phyloP scores from a whole-genome alignment of 2,888 invertebrate genomes.

The Mactromeris polynyma region DNA sequence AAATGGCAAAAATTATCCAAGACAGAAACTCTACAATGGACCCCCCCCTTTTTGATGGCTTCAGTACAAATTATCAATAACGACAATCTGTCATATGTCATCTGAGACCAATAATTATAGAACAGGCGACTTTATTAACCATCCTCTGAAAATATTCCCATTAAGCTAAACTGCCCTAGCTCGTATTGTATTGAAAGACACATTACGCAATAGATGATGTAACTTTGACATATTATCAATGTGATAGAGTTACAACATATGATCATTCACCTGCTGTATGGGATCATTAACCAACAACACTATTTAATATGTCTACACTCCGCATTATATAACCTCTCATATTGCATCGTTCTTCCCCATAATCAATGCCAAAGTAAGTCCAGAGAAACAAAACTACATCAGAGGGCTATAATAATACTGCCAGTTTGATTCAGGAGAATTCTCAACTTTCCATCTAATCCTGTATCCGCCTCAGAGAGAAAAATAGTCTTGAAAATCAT shows the following conservation, averaged over 20 bases:
- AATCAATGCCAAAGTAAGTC: neutral
- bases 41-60: neutral
- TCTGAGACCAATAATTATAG: neutral
- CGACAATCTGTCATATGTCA: neutral
- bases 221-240: neutral
- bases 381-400: neutral
- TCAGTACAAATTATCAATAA: neutral
- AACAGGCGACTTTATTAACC: neutral
- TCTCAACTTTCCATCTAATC: neutral
- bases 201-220: neutral
- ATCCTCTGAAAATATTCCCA: neutral
- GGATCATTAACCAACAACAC: neutral
- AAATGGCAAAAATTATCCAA: neutral
- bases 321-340: neutral
- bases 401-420: neutral
- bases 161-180: neutral
- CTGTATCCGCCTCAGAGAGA: neutral
- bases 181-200: neutral
- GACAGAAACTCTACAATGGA: neutral
- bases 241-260: neutral
- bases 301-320: slow-evolving; percentile 2
- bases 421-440: neutral
- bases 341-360: neutral
- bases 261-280: neutral
- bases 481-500: neutral